Evolutionary conservation across 2,113 vertebrate genomes (phyloP), one percentile per base, ranked within the genome.

Genomic region (Percina caprodes): DNA sequence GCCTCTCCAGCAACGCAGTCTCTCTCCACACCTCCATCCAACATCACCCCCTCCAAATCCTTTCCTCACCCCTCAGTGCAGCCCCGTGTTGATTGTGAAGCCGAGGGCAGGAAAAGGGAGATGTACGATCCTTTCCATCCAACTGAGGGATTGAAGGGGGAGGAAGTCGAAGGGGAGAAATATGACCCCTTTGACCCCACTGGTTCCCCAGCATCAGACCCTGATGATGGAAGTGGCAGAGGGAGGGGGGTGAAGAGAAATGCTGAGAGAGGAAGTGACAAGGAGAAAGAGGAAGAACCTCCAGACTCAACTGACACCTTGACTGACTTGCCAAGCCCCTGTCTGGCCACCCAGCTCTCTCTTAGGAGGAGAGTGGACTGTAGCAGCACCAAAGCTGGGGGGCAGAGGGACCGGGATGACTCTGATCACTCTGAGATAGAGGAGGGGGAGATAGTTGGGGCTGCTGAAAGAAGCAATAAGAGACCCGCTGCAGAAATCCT

Each of bases 101-200:
- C 77, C 33, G 89, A 90, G 23, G 72, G 33, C 2, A 23, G 66
- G 51, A 88, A 92, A 35, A 92, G 88, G 2, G 96, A 97, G 60
- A 96, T 97, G 76, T 97, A 97, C 11, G 96, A 97, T 73, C 96
- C 97, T n/a, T 97, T 97, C 78, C 94, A 96, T 77, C 96, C 96
- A 4, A 97, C 96, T 1, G 96, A 97, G 0, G 96, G 89, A 14
- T 54, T 33, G 26, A 89, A 46, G 18, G 87, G 71, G 18, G 91
- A 93, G 5, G 92, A 95, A 0, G 92, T 89, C 10, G 91, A 94
- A n/a, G 96, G 95, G 35, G 96, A 98, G 82, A 98, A 98, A 62
- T 98, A 98, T 8, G 97, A 98, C 74, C 97, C 97, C 1, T 98
- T 98, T 58, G 97, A 98, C 45, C 97, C 97, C 26, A 98, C 97